Conservation (phyloP, 2,797 vertebrate genomes). For the Microtus agrestis region DNA sequence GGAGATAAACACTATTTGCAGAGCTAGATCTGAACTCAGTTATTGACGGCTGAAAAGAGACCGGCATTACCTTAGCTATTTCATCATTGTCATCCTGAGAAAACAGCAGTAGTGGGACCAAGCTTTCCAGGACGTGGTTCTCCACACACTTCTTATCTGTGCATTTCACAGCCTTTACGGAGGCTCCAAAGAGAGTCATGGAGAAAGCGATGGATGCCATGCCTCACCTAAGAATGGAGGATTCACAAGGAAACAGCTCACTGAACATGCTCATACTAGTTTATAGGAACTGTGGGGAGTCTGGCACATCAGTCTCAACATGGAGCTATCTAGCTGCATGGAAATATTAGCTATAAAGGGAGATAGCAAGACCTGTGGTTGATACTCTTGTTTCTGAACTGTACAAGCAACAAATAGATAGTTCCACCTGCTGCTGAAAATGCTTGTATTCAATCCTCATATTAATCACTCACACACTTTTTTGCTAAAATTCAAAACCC, state of each 20-base stretch:
- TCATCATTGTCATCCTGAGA: conserved; percentile 82
- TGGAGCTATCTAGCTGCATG: background rate
- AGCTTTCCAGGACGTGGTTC: conserved; percentile 79
- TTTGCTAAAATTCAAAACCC: conserved; percentile 40
- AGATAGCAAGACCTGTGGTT: background rate
- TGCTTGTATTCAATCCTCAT: background rate
- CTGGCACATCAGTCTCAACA: background rate
- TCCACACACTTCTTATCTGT: conserved; percentile 76
- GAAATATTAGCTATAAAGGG: background rate
- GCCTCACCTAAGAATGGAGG: conserved; percentile 68
- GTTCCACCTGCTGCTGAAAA: background rate
- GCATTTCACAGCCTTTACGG: conserved; percentile 75
- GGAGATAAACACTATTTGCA: background rate
- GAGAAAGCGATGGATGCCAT: conserved; percentile 66
- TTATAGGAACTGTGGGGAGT: background rate
- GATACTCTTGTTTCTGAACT: background rate
- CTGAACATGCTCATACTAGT: background rate
- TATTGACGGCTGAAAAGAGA: background rate
- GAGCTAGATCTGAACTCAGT: conserved; percentile 6
- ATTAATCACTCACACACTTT: background rate
- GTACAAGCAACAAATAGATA: background rate
- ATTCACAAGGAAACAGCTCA: conserved; percentile 50
- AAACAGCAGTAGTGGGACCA: conserved; percentile 83
- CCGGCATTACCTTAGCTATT: conserved; percentile 76
- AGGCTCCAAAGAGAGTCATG: conserved; percentile 80